Base-by-base conservation (phyloP, 1,140 invertebrate genomes). In the Apis dorsata region DNA sequence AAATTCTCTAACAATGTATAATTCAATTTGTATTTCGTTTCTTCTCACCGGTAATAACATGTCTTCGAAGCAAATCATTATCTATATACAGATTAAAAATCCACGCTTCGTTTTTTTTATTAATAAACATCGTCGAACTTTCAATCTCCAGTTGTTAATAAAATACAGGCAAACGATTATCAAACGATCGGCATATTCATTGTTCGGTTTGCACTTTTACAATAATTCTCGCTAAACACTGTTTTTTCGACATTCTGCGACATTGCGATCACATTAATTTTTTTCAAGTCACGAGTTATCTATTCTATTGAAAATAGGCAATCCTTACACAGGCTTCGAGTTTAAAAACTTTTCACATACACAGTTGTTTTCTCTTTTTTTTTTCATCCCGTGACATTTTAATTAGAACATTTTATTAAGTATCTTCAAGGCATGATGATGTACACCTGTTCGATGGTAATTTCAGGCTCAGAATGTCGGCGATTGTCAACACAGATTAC, bases 401-500 rank as follows among this genome's bases (percentile, higher is more conserved):
- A 34, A 75, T 60, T 75, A 75, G 62, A 62, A 62, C 13, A 24
- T 49, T 76, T 76, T 34, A 68, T 77, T 60, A 83, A 72, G 55
- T 70, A 63, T 69, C 62, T 59, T 53, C 53, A 66, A 82, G 73
- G 62, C 55, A 68, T 82, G 65, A 66, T 68, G 72, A 76, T 87
- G 59, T 68, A 70, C 78, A 88, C 73, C 79, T 75, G 73, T 76
- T 87, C 63, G 51, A 83, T 85, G 75, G 62, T 74, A 44, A 80
- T 82, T 53, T 83, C 71, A 86, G 91, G 88, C 85, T 91, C 85
- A 89, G 87, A 91, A 91, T 86, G 91, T 91, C 86, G 88, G 88
- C 90, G 91, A 91, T 91, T 90, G 91, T 93, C 90, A 91, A 92
- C 89, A 93, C 91, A 91, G 87, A 93, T 90, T 91, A 91, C 90